Base-by-base conservation (phyloP, 1,140 invertebrate species). In the Popillia japonica region DNA sequence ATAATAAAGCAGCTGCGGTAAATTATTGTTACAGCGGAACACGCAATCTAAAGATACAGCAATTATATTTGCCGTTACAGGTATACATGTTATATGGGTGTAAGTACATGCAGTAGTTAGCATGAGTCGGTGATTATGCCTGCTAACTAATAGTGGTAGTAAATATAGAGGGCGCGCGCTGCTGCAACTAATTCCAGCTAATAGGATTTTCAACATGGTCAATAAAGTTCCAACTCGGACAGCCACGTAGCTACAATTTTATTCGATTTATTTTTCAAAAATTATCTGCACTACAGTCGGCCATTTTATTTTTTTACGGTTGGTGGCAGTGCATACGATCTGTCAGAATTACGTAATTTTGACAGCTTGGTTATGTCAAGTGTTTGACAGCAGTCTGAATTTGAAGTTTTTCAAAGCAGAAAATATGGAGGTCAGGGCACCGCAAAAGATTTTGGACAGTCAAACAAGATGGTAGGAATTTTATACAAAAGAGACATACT, bases 151-250 rank as follows among this genome's bases (percentile, higher is more conserved):
- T 68, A 11, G 6, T 68, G 17, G 22, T 22, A 68, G n/a, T 34
- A 22, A 34, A 68, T 68, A 68, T 34, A 68, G 22, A 20, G 61
- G 4, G 22, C 20, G 14, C 61, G 10, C 22, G 61, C 27, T 10
- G 27, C 6, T 10, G 20, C 27, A 68, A 68, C 27, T 20, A 6
- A 23, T 68, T 23, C n/a, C 61, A 34, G 61, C 22, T 68, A 68
- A 68, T 34, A 68, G 61, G 61, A 68, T 68, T 68, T 68, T 34
- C 10, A 68, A 6, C 22, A 68, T 68, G 22, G 17, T 22, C 27
- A 68, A 68, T 68, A 68, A 68, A 68, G 27, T 68, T 23, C 61
- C 27, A 68, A 34, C 61, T 9, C 22, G 4, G 61, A 68, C 8
- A 68, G 22, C 22, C 4, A 22, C 27, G 7, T 68, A 8, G 61